Percentiles rank a stretch among this genome's conserved stretches.
Evolutionary conservation across 1,140 invertebrate genomes (phyloP).

Genomic region (Lithobius niger): DNA sequence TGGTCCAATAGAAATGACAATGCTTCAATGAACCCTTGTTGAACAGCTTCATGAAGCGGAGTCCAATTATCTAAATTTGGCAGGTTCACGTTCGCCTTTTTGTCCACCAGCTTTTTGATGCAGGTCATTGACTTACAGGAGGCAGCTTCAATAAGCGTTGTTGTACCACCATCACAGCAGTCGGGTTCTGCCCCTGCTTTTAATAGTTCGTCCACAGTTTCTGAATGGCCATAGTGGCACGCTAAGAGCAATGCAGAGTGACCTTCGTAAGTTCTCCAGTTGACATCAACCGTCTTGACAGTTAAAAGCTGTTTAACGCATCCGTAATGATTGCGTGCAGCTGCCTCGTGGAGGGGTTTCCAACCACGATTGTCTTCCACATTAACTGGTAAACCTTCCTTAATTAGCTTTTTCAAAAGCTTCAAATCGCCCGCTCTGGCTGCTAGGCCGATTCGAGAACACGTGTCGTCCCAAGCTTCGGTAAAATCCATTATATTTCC

Average conservation of each 20-base stretch:
- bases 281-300: constrained; percentile 22
- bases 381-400: constrained; percentile 26
- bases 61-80: constrained; percentile 23
- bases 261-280: constrained; percentile 30
- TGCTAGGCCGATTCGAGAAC: constrained; percentile 25
- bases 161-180: constrained; percentile 18
- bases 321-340: constrained; percentile 22
- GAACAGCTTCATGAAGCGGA: constrained; percentile 26
- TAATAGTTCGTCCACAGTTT: constrained; percentile 24
- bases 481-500: constrained; percentile 23
- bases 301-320: constrained; percentile 22
- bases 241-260: constrained; percentile 29
- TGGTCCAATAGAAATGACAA: constrained; percentile 22
- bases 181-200: constrained; percentile 23
- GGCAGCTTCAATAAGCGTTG: constrained; percentile 8
- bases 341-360: constrained; percentile 32
- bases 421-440: constrained; percentile 24
- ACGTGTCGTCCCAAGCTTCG: constrained; percentile 22
- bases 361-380: constrained; percentile 34
- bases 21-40: constrained; percentile 17
- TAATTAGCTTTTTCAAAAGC: constrained; percentile 18
- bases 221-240: constrained; percentile 22
- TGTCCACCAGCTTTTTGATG: constrained; percentile 11
- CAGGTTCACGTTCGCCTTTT: constrained; percentile 23
- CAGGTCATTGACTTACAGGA: not conserved